phyloP scores from a whole-genome alignment of 2,797 vertebrate genomes.

The Anisognathus igniventris region DNA sequence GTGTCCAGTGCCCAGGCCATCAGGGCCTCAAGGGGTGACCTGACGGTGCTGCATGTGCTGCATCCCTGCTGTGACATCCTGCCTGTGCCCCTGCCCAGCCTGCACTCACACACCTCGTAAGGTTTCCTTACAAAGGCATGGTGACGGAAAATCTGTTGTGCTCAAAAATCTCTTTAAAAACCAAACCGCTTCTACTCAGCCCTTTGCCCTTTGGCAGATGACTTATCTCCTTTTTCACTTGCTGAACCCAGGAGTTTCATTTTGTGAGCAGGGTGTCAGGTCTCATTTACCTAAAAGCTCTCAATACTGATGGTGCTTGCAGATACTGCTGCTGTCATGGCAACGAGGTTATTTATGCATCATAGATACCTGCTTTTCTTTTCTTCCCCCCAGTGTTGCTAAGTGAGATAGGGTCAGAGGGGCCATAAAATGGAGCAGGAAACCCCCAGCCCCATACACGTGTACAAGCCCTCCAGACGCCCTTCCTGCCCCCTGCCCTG shows the following conservation, averaged over 20 bases:
- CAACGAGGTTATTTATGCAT: constrained; percentile 61
- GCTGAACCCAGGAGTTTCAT: neutral
- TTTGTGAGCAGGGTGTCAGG: constrained; percentile 9
- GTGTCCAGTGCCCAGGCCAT: neutral
- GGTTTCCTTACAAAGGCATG: neutral
- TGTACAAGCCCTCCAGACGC: neutral
- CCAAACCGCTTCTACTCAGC: neutral
- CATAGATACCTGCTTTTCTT: neutral
- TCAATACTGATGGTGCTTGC: neutral
- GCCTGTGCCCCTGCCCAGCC: neutral
- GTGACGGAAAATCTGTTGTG: neutral
- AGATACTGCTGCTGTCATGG: constrained; percentile 51
- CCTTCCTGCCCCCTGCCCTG: neutral
- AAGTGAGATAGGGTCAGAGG: neutral
- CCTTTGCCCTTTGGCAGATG: constrained; percentile 8
- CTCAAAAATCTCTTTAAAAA: neutral
- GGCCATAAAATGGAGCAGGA: neutral
- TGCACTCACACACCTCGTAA: neutral
- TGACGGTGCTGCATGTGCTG: neutral
- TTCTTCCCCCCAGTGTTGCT: neutral
- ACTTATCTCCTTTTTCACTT: constrained; percentile 5
- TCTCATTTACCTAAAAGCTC: constrained; percentile 44
- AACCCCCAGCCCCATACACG: neutral
- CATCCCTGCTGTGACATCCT: neutral
- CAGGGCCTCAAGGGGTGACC: neutral